Evolutionary conservation across 2,113 vertebrate species (phyloP).

Genomic region (Gambusia holbrooki): DNA sequence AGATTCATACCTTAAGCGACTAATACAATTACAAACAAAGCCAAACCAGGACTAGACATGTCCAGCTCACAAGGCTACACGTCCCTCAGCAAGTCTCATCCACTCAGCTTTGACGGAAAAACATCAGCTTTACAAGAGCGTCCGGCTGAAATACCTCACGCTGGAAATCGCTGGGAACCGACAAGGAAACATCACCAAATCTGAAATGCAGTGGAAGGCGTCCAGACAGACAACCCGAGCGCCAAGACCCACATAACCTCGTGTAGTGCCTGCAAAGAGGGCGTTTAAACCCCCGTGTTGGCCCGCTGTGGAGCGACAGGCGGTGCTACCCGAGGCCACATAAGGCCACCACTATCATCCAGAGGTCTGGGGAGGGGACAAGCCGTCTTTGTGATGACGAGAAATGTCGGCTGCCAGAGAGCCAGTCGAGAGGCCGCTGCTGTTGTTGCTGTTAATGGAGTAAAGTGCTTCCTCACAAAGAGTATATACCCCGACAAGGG

Average conservation of each 20-base stretch:
- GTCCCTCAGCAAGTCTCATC: constrained; percentile 33
- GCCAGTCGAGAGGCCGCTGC: constrained; percentile 39
- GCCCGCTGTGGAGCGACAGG: constrained; percentile 29
- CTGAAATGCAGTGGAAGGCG: constrained; percentile 47
- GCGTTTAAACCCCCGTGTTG: constrained; percentile 57
- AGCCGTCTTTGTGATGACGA: constrained; percentile 52
- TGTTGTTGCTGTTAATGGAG: constrained; percentile 57
- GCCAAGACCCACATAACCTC: constrained; percentile 62
- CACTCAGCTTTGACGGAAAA: constrained; percentile 38
- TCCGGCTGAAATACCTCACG: constrained; percentile 34
- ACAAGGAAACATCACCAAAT: constrained; percentile 57
- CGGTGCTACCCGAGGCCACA: constrained; percentile 49
- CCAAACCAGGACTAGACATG: constrained; percentile 31
- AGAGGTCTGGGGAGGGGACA: constrained; percentile 57
- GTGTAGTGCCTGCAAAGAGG: constrained; percentile 41
- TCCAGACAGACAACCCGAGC: constrained; percentile 53
- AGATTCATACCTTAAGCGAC: constrained; percentile 59
- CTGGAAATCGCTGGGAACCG: constrained; percentile 44
- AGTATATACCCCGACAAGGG: constrained; percentile 43
- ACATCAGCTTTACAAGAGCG: constrained; percentile 28
- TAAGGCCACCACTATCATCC: constrained; percentile 56
- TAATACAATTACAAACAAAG: constrained; percentile 62
- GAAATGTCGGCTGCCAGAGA: constrained; percentile 45
- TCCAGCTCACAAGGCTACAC: constrained; percentile 13
- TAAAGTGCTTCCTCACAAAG: constrained; percentile 57